These are phyloP conservation scores for Agonopterix alstromeriana DNA, from an alignment of 2,888 invertebrate species.

Conservation along the genomic window DNA sequence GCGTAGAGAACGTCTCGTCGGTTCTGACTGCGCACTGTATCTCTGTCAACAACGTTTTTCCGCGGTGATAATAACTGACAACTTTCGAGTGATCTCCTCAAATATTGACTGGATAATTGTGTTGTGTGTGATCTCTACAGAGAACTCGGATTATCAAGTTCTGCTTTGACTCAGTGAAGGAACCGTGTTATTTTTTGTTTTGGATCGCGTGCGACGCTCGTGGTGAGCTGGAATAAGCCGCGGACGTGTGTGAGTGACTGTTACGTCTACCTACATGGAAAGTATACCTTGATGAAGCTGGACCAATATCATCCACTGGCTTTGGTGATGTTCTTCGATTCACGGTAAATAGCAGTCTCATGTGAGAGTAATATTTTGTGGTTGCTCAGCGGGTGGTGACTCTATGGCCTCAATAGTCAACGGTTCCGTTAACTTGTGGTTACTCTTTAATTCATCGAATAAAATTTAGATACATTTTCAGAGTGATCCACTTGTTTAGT, in stretches of 20 bases:
- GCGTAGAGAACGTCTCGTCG: conserved; percentile 70
- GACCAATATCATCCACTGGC: conserved; percentile 38
- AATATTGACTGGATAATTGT: conserved; percentile 60
- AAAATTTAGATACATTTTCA: background rate
- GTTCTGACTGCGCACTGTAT: conserved; percentile 33
- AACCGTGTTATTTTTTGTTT: conserved; percentile 72
- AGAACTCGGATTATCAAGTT: conserved; percentile 44
- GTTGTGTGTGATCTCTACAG: conserved; percentile 47
- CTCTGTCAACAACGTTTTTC: conserved; percentile 71
- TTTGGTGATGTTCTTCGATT: conserved; percentile 55
- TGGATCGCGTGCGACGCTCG: conserved; percentile 69
- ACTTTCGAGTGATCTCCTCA: conserved; percentile 52
- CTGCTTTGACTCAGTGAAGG: conserved; percentile 54
- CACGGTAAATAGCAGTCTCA: conserved; percentile 55
- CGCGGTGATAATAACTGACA: conserved; percentile 52
- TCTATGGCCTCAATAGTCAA: conserved; percentile 59
- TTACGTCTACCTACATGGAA: conserved; percentile 63
- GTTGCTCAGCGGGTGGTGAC: conserved; percentile 51
- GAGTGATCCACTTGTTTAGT: too few relatives aligned
- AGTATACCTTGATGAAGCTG: conserved; percentile 61
- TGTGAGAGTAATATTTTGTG: conserved; percentile 38
- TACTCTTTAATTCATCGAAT: conserved; percentile 27
- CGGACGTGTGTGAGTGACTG: conserved; percentile 71
- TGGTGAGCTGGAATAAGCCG: conserved; percentile 46
- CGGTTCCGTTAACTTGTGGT: conserved; percentile 47